Base-by-base conservation (phyloP, 1,140 invertebrate species). In the Sesamia nonagrioides region DNA sequence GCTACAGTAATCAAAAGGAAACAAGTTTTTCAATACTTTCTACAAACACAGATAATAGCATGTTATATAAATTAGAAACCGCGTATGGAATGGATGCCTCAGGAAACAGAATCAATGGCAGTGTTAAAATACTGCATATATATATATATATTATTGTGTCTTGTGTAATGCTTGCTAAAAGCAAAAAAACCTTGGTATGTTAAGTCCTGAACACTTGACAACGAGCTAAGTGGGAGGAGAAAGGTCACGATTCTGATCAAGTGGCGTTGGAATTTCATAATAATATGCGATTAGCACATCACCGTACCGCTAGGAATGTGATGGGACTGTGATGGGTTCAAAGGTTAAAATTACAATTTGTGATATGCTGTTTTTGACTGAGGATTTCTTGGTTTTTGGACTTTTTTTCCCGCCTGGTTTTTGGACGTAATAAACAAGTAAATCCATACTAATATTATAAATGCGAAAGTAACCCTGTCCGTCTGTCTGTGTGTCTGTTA, bases 41-140 rank as follows among this genome's bases (percentile, higher is more conserved):
- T 63, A 75, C 42, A 50, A 50, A 61, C 71, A 73, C 37, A 58
- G 40, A 75, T 61, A n/a, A 69, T n/a, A 45, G 18, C 21, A 42
- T 42, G 68, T 77, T 81, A 77, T 77, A 73, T 77, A 81, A 73
- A 77, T 66, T 66, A 73, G 74, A 81, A 77, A 81, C 66, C 63
- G 18, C 52, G 27, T 50, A 37, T 27, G 27, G 27, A 27, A 27
- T 21, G 45, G 42, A 75, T 63, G 56, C 42, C 61, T 61, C 42
- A 73, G 71, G 71, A 58, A 73, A 75, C 45, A 50, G 58, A 50
- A 63, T 75, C 42, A 48, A 27, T 74, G 72, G 40, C 45, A 35
- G 15, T n/a, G 15, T n/a, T 35, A 61, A 48, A 63, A 63, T 75
- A 50, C 58, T 75, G 73, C 40, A 75, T 75, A 63, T 33, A 33